Evolutionary conservation across 2,113 vertebrate genomes (phyloP).

Genomic region (Cebus imitator): DNA sequence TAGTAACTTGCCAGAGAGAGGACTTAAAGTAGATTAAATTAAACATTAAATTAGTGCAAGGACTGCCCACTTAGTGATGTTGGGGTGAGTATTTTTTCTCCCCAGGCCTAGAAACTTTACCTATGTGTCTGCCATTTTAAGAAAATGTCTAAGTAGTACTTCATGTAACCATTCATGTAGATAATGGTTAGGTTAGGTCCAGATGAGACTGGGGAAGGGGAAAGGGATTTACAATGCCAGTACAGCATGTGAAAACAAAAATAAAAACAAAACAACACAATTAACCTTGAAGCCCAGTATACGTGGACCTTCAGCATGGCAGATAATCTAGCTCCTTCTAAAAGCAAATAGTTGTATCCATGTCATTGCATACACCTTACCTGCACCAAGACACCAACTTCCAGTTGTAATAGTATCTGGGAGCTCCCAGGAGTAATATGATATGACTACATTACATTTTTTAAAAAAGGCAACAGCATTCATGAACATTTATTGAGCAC

Average conservation of each 20-base stretch:
- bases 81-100: background rate
- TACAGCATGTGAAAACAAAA: background rate
- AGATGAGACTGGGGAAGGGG: background rate
- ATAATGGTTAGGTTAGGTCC: background rate
- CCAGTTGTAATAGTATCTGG: background rate
- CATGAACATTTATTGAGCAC: background rate
- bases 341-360: background rate
- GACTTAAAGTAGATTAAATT: background rate
- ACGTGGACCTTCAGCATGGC: background rate
- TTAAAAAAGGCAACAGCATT: background rate
- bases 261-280: background rate
- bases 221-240: background rate
- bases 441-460: background rate
- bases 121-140: conserved; percentile 20
- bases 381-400: background rate
- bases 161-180: background rate
- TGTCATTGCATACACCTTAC: background rate
- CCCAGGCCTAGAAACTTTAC: background rate
- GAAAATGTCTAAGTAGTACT: background rate
- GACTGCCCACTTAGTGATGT: background rate
- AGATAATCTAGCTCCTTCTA: background rate
- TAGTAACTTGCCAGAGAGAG: background rate
- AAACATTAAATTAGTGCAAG: conserved; percentile 14
- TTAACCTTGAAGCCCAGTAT: background rate
- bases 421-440: background rate